A percentile compares a stretch with the other conserved stretches of the same genome.
Conservation (phyloP, 2,113 vertebrate genomes). For the Trogon melanurus region DNA sequence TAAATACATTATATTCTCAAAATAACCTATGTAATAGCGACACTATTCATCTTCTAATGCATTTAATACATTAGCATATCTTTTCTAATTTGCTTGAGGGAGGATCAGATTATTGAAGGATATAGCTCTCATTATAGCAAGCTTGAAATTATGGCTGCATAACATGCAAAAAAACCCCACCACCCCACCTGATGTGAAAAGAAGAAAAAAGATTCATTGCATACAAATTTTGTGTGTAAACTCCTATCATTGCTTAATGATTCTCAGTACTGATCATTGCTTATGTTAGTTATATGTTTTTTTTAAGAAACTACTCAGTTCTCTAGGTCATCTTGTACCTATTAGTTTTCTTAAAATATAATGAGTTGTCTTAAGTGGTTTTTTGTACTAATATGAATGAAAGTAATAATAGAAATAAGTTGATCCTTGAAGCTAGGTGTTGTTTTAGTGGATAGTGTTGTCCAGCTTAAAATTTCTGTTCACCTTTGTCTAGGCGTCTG, state of each 20-base stretch:
- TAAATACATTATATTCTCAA: slow-evolving; percentile 4
- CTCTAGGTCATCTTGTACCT: not conserved
- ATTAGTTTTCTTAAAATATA: not conserved
- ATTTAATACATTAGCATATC: not conserved
- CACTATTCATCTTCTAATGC: not conserved
- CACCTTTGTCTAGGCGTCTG: not conserved
- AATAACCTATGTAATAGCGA: not conserved
- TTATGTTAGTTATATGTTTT: not conserved
- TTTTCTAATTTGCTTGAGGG: not conserved
- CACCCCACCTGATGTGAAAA: not conserved
- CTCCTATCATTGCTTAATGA: not conserved
- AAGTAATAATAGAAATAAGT: not conserved
- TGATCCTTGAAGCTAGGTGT: not conserved
- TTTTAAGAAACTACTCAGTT: not conserved
- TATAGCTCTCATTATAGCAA: not conserved
- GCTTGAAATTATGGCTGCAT: not conserved
- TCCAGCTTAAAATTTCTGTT: not conserved
- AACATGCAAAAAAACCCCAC: not conserved
- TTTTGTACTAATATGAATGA: not conserved
- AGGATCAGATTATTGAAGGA: not conserved
- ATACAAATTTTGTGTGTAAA: not conserved
- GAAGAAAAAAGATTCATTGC: not conserved
- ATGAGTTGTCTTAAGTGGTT: not conserved
- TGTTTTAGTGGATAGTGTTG: not conserved
- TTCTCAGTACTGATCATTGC: not conserved